Evolutionary conservation across 2,888 invertebrate genomes (phyloP).

Genomic region (Meteorus cinctellus): DNA sequence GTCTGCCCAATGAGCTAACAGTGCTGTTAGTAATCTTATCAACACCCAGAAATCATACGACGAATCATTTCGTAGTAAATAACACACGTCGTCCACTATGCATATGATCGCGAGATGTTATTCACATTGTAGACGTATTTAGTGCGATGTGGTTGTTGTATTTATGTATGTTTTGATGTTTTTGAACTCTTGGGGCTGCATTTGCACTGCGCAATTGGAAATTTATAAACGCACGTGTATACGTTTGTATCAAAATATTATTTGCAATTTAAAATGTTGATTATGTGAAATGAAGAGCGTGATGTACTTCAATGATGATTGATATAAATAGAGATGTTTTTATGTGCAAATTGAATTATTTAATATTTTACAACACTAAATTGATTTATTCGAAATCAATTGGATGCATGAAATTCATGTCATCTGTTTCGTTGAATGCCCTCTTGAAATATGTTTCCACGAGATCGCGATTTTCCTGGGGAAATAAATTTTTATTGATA

Average conservation of each 20-base stretch:
- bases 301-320: background rate
- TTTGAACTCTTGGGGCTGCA: background rate
- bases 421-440: conserved; percentile 58
- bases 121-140: background rate
- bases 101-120: background rate
- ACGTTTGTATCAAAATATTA: background rate
- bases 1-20: background rate
- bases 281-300: background rate
- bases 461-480: conserved; percentile 53
- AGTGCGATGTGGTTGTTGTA: background rate
- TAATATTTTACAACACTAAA: background rate
- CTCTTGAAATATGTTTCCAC: conserved; percentile 54
- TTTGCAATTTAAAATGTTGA: background rate
- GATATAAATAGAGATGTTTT: background rate
- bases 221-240: background rate
- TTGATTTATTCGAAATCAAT: conserved; percentile 49
- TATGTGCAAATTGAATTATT: background rate
- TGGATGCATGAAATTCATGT: conserved; percentile 58
- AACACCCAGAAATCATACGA: background rate
- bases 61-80: conserved; percentile 1
- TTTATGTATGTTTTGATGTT: conserved; percentile 7
- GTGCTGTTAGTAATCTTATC: background rate
- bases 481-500: conserved; percentile 6
- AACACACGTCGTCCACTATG: background rate
- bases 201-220: no score